phyloP scores from a whole-genome alignment of 2,113 vertebrate genomes.

The Pogona vitticeps region DNA sequence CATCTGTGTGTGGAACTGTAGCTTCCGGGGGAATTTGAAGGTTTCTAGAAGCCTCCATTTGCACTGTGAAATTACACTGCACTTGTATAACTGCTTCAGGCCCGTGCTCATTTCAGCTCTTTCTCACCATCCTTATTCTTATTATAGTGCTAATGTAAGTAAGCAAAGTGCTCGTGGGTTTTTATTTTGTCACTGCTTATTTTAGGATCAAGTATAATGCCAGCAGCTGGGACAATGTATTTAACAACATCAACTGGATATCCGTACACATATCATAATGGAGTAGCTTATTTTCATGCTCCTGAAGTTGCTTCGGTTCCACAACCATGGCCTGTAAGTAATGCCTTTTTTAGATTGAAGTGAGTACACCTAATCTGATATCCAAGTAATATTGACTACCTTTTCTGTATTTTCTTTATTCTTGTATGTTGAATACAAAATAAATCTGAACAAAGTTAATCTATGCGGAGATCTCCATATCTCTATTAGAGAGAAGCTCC shows the following conservation, averaged over 20 bases:
- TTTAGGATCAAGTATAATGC: slow-evolving; percentile 71
- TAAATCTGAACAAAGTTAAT: not conserved
- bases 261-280: slow-evolving; percentile 87
- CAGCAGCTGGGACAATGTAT: slow-evolving; percentile 78
- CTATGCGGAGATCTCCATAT: not conserved
- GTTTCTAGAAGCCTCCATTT: not conserved
- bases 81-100: not conserved
- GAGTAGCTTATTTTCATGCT: slow-evolving; percentile 87
- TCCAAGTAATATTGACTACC: not conserved
- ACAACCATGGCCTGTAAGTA: slow-evolving; percentile 85
- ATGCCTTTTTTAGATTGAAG: slow-evolving; percentile 11
- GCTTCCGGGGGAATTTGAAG: not conserved
- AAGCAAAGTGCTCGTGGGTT: not conserved
- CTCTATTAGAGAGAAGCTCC: not conserved
- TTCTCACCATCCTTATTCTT: not conserved
- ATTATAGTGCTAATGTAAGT: not conserved
- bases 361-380: not conserved
- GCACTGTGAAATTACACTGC: not conserved
- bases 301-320: slow-evolving; percentile 72
- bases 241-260: slow-evolving; percentile 85
- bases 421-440: not conserved
- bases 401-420: not conserved
- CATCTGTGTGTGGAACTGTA: not conserved
- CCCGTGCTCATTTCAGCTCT: not conserved
- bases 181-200: slow-evolving; percentile 36